phyloP scores from a whole-genome alignment of 2,113 vertebrate genomes.

The Nesogale talazaci region DNA sequence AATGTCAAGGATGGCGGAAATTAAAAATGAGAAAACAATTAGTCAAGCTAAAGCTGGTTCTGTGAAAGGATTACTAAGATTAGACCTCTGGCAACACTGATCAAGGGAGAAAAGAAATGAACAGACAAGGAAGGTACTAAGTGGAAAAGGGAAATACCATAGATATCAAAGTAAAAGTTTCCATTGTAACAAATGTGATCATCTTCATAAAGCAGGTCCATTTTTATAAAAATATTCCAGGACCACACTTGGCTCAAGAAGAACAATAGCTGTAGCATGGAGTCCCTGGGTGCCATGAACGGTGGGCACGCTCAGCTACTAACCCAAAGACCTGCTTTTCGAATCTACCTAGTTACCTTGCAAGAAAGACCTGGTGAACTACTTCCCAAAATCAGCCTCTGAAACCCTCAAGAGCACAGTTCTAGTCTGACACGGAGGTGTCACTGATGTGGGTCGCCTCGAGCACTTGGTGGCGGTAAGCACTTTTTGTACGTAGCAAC shows the following conservation, averaged over 20 bases:
- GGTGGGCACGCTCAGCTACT: background rate
- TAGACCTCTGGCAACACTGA: background rate
- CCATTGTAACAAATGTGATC: background rate
- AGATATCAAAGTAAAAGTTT: background rate
- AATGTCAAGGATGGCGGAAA: background rate
- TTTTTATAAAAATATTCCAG: background rate
- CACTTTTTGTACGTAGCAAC: no score
- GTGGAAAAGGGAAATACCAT: background rate
- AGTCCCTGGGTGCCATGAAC: background rate
- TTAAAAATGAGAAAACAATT: constrained; percentile 2
- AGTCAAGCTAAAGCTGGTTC: background rate
- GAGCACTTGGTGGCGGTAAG: background rate
- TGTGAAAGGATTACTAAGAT: background rate
- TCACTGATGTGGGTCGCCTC: no score
- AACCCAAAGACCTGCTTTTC: background rate
- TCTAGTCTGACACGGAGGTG: background rate
- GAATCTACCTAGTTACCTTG: background rate
- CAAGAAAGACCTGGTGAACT: background rate
- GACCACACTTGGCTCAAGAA: background rate
- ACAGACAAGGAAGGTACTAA: background rate
- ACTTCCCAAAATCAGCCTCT: background rate
- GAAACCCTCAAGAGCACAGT: background rate
- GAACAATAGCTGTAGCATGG: background rate
- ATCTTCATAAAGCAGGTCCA: background rate
- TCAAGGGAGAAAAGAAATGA: background rate